Evolutionary conservation across 2,113 vertebrate species (phyloP), one percentile per base, ranked within the genome.

Genomic region (Scopus umbretta): DNA sequence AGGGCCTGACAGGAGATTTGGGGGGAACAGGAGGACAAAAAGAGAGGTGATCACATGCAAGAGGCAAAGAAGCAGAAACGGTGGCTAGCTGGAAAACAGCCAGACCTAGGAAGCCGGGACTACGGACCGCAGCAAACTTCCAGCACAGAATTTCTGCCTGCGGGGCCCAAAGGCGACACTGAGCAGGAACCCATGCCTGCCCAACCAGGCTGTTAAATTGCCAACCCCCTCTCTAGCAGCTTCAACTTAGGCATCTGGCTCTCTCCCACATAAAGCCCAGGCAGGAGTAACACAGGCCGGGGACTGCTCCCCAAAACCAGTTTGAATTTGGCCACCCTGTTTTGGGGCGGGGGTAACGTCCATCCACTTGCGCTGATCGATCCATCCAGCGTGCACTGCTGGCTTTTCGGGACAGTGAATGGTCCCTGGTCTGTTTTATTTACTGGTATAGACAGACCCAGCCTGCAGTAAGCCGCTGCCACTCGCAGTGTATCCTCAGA

Each of bases 151-250:
- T 36, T n/a, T 80, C 32, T 82, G 29, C 29, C 81, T 52, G 18
- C 2, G 27, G 32, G n/a, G 13, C 71, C 36, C 40, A 80, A 63
- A 63, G 9, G 11, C 0, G 0, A 21, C 25, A 45, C 11, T 0
- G 4, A 84, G 56, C 27, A 53, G 68, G 30, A 75, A 43, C 53
- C 67, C 0, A 0, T 53, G 58, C 38, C 58, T 83, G 22, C 18
- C 30, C 47, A 76, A 1, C 16, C 43, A 82, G 56, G 56, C 27
- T 36, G 58, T 66, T 34, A 50, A 63, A 50, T 50, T 80, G 45
- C 71, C 70, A n/a, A 56, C 34, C 36, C 52, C 22, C 45, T 61
- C 23, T 29, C 68, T 83, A 58, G 27, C 18, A 72, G 63, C 72
- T 90, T 84, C 49, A 45, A 18, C 34, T 53, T 58, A 61, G 76